phyloP scores from a whole-genome alignment of 2,113 vertebrate species.

The Naja naja region DNA sequence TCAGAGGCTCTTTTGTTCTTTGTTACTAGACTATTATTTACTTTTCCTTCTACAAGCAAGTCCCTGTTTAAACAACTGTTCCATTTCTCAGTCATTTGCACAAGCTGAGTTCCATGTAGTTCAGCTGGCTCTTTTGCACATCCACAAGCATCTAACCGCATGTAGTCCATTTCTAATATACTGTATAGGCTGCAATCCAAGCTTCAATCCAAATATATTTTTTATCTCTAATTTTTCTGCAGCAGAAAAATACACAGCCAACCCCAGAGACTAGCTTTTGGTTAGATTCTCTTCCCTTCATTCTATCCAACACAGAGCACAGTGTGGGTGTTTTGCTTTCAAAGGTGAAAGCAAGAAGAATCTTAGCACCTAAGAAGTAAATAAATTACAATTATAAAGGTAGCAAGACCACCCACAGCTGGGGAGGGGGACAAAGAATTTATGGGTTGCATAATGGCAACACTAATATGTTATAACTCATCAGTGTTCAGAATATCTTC shows the following conservation, averaged over 20 bases:
- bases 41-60: not conserved
- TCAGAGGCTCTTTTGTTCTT: not conserved
- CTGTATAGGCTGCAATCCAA: not conserved
- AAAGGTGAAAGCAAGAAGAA: not conserved
- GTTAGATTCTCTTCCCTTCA: not conserved
- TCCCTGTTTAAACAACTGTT: not conserved
- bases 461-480: not conserved
- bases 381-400: not conserved
- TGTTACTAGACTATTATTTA: not conserved
- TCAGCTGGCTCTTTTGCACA: not conserved
- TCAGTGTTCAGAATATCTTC: not conserved
- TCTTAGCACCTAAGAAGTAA: not conserved
- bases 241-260: not conserved
- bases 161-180: not conserved
- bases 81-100: not conserved
- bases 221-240: not conserved
- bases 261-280: not conserved
- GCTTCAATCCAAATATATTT: not conserved
- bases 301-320: not conserved
- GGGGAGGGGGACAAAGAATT: not conserved
- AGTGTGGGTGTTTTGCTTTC: not conserved
- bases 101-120: not conserved
- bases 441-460: not conserved
- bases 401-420: not conserved
- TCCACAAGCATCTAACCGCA: not conserved